phyloP scores from a whole-genome alignment of 1,140 invertebrate genomes.

The Apis laboriosa region DNA sequence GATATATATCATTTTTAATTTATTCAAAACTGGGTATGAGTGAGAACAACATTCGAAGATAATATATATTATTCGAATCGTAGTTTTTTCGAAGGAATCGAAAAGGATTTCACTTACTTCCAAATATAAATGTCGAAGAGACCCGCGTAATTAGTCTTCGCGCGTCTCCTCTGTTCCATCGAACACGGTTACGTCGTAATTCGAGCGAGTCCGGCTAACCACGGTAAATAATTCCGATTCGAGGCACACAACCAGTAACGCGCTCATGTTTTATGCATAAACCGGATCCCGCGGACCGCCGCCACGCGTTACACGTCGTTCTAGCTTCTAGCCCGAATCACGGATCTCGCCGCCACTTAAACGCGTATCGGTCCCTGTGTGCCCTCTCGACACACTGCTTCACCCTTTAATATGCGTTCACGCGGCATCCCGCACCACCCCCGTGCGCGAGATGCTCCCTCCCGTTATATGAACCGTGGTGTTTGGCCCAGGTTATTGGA shows the following conservation, averaged over 20 bases:
- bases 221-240: slow-evolving; percentile 66
- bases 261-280: slow-evolving; percentile 66
- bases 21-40: too few species aligned
- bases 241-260: slow-evolving; percentile 41
- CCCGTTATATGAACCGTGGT: not conserved
- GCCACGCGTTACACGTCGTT: slow-evolving; percentile 39
- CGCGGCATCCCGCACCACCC: not conserved
- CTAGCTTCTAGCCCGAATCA: slow-evolving; percentile 32
- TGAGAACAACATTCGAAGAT: too few species aligned
- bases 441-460: not conserved
- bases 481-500: not conserved
- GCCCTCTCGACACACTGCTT: not conserved
- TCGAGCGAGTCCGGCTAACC: slow-evolving; percentile 56
- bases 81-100: too few species aligned
- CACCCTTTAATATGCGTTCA: not conserved
- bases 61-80: too few species aligned
- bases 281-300: slow-evolving; percentile 9
- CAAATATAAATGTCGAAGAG: too few species aligned
- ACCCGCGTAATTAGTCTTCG: too few species aligned
- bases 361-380: not conserved
- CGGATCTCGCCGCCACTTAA: slow-evolving; percentile 18
- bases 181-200: slow-evolving; percentile 43
- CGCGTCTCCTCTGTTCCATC: slow-evolving; percentile 36
- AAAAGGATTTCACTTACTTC: too few species aligned
- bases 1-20: too few species aligned